A percentile compares a stretch with the other conserved stretches of the same genome.
Evolutionary conservation across 2,888 invertebrate genomes (phyloP).

Genomic region (Pristionchus arcanus): DNA sequence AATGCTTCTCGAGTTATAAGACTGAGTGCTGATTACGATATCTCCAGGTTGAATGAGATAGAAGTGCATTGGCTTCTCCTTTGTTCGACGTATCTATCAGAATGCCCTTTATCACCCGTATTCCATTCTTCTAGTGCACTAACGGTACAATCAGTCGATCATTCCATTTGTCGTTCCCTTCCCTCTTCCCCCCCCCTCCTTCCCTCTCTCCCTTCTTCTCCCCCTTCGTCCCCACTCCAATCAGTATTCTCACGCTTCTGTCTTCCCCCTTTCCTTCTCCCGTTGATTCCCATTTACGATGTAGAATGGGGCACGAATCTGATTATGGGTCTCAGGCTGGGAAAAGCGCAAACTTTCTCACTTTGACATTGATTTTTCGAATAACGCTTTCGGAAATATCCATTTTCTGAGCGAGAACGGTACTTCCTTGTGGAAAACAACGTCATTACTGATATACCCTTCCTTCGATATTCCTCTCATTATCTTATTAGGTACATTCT

Average conservation of each 20-base stretch:
- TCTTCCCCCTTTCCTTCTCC: neutral
- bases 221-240: neutral
- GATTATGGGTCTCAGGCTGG: neutral
- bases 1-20: neutral
- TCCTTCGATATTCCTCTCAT: neutral
- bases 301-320: neutral
- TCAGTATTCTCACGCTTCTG: neutral
- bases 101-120: neutral
- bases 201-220: neutral
- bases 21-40: neutral
- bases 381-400: neutral
- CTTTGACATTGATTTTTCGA: neutral
- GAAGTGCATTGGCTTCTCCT: neutral
- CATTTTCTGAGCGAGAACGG: neutral
- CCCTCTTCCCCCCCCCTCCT: neutral
- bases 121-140: neutral
- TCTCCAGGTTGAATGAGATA: neutral
- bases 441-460: neutral
- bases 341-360: slow-evolving; percentile 8
- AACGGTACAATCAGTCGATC: neutral
- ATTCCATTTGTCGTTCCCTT: neutral
- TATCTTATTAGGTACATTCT: neutral
- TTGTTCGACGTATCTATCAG: neutral
- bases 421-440: neutral
- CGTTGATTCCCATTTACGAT: slow-evolving; percentile 27